Evolutionary conservation across 2,797 vertebrate genomes (phyloP), one percentile per base, ranked within the genome.

Genomic region (Parambassis ranga): DNA sequence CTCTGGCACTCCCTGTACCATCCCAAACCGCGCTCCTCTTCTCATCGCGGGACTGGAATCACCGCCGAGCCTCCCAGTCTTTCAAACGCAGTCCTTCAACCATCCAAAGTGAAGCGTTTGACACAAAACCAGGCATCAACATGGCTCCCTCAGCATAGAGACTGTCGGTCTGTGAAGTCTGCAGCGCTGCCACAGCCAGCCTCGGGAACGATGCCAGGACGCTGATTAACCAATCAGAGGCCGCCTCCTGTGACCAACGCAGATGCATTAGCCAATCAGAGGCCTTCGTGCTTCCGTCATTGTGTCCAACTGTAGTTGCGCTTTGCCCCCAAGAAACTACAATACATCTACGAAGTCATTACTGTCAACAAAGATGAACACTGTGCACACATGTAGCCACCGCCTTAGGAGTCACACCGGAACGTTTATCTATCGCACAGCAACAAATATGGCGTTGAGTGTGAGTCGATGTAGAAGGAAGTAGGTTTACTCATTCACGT

Each of bases 111-210:
- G 71, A 67, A 51, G 72, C 57, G 48, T 50, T 65, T 73, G 73
- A 81, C 60, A 78, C 67, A 65, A 65, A 77, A 81, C 68, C 82
- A 64, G 60, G 68, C 79, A 87, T 86, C 82, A 91, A 92, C 91
- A 92, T 91, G 90, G 89, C 89, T 90, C 80, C 90, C 85, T 68
- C 75, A 19, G 57, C 71, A 58, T 35, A 64, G 77, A 44, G 65
- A 59, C 86, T 22, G 73, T 78, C 61, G 66, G 65, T 80, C 42
- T 68, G 70, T 66, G 65, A 62, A 83, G 71, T 73, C 68, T 72
- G 66, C 81, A 65, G 59, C 27, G 61, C 56, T 65, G 58, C 84
- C 65, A 79, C 66, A 55, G 27, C 62, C 76, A 85, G 75, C 74
- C 58, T 56, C 72, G 75, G 77, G 79, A 67, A 75, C 56, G 70